Base-by-base conservation (phyloP, 2,113 vertebrate genomes). In the Chloropsis cyanopogon region DNA sequence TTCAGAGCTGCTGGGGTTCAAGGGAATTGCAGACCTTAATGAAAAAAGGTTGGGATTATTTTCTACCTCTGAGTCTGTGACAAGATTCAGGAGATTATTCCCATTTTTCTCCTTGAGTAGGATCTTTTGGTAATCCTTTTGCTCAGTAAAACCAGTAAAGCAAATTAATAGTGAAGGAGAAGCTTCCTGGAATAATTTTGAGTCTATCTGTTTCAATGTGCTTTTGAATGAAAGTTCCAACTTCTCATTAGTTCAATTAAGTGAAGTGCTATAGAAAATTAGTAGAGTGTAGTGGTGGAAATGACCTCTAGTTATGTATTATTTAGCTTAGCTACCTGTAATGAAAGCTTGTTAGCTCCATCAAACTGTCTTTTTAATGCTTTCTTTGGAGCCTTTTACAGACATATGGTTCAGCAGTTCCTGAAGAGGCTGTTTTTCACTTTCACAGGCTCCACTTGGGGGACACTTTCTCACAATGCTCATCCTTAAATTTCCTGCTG, bases 1-100 rank as follows among this genome's bases (percentile, higher is more conserved):
- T 97, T 97, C 96, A 94, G 95, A 98, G 96, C 80, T 95, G 86
- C 71, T 85, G 65, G 57, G 22, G 68, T 97, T 95, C 16, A 82
- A 96, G 94, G 53, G 52, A 97, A 90, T 54, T 63, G 47, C 80
- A 29, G 90, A 96, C 71, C 57, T 95, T 71, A 54, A 78, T 50
- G 86, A 91, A 92, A 95, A 95, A 85, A 61, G 14, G 15, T 80
- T 75, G 44, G 85, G 92, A 97, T 94, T 96, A 91, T 93, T 97
- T 90, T 46, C 13, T 96, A 61, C 65, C 47, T 96, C 63, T 75
- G 61, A 66, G 44, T 21, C 50, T 95, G 46, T 71, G 49, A 66
- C 61, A 92, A 96, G 63, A 92, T 94, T 41, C 65, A 84, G 93
- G 64, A 90, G 23, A 65, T 96, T 92, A 85, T 91, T 95, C 70